Evolutionary conservation across 2,888 invertebrate species (phyloP).

Genomic region (Platypus cylindrus): DNA sequence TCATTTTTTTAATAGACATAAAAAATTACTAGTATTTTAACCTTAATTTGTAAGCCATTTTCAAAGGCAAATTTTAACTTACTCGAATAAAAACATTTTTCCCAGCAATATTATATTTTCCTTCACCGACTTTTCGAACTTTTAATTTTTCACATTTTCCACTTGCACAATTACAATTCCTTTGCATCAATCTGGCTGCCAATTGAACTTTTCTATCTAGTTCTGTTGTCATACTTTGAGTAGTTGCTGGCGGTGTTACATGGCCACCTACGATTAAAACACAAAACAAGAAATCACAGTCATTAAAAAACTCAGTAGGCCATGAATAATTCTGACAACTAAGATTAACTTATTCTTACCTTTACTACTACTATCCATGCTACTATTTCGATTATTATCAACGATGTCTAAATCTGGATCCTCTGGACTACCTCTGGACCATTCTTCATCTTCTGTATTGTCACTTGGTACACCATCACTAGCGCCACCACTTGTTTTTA

Average conservation of each 20-base stretch:
- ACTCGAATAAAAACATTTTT: conserved; percentile 81
- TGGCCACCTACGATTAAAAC: conserved; percentile 13
- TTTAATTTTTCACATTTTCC: conserved; percentile 60
- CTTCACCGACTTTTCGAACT: conserved; percentile 73
- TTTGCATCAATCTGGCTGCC: conserved; percentile 58
- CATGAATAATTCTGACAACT: too few relatives aligned
- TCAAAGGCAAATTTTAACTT: conserved; percentile 33
- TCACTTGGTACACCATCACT: conserved; percentile 48
- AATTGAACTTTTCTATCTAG: conserved; percentile 60
- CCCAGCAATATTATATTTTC: conserved; percentile 76
- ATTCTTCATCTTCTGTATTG: conserved; percentile 58
- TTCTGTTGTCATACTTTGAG: conserved; percentile 42
- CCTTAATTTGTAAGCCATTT: not conserved
- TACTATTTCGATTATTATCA: conserved; percentile 24
- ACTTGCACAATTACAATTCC: conserved; percentile 59
- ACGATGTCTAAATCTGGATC: conserved; percentile 49
- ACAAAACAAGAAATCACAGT: too few relatives aligned
- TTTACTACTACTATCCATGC: conserved; percentile 10
- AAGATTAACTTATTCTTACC: conserved; percentile 4
- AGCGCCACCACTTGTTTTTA: conserved; percentile 35
- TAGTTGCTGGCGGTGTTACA: conserved; percentile 18
- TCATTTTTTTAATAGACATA: too few relatives aligned
- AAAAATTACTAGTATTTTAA: not conserved
- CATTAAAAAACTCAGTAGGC: too few relatives aligned
- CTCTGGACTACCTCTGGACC: conserved; percentile 56